phyloP scores from a whole-genome alignment of 2,888 invertebrate species.

The Loripinus fragilis region DNA sequence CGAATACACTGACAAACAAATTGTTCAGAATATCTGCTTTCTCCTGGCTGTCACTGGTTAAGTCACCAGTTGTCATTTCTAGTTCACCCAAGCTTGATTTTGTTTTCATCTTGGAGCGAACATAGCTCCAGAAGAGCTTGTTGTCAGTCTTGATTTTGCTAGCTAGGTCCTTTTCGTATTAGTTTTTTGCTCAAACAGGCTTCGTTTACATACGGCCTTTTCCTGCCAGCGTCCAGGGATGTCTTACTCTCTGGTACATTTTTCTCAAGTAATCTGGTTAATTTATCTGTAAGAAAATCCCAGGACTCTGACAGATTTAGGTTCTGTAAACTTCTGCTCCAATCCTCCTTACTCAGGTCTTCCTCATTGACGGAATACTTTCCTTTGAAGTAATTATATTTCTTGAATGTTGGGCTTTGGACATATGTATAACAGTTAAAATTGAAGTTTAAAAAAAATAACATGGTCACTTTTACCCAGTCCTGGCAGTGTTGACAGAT shows the following conservation, averaged over 20 bases:
- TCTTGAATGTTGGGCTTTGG: background rate
- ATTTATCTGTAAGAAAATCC: background rate
- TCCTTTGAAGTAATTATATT: background rate
- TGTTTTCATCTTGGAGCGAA: no score
- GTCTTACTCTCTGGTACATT: background rate
- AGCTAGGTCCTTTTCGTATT: no score
- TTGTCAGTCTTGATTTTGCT: no score
- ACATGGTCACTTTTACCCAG: slow-evolving; percentile 21
- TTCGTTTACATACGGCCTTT: background rate
- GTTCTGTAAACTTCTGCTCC: background rate
- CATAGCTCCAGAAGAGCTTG: no score
- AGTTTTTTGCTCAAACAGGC: background rate
- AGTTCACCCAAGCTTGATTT: no score
- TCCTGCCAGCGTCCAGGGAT: background rate
- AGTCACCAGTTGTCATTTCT: no score
- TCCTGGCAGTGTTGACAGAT: background rate
- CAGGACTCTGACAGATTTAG: background rate
- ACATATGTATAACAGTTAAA: background rate
- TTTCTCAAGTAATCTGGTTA: background rate
- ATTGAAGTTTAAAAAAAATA: no score
- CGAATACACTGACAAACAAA: no score
- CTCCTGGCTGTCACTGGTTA: no score
- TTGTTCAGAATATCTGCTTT: no score
- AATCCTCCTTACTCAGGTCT: background rate
- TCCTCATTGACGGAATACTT: background rate